phyloP scores from a whole-genome alignment of 2,888 invertebrate species.

The Germaria angustata region DNA sequence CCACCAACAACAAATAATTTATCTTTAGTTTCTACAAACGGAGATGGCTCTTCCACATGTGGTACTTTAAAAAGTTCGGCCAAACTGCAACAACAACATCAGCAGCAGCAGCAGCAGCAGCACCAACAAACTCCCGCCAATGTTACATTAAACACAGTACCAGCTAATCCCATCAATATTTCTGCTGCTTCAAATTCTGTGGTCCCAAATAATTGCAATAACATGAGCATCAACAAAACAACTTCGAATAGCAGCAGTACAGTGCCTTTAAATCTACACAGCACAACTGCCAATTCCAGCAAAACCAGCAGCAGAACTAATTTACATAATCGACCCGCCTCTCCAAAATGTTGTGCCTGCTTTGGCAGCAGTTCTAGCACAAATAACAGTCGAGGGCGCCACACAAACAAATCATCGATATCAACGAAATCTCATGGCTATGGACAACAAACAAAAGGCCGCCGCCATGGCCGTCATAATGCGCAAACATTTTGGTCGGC shows the following conservation, averaged over 20 bases:
- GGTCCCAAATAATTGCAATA: constrained; percentile 62
- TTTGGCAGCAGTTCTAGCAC: constrained; percentile 64
- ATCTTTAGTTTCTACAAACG: constrained; percentile 49
- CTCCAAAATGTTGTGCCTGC: constrained; percentile 68
- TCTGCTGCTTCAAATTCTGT: constrained; percentile 57
- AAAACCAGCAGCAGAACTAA: constrained; percentile 69
- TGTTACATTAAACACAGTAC: constrained; percentile 39
- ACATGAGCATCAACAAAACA: constrained; percentile 52
- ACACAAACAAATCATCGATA: constrained; percentile 60
- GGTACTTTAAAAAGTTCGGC: constrained; percentile 75
- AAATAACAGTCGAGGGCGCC: constrained; percentile 58
- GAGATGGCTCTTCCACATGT: constrained; percentile 67
- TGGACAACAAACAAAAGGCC: constrained; percentile 69
- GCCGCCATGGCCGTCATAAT: constrained; percentile 69
- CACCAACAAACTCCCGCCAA: constrained; percentile 58
- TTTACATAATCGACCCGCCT: constrained; percentile 67
- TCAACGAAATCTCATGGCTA: constrained; percentile 65
- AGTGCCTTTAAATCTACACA: constrained; percentile 65
- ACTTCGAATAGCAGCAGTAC: constrained; percentile 64
- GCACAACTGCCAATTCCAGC: constrained; percentile 66
- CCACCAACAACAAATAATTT: constrained; percentile 58
- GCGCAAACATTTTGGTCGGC: constrained; percentile 82
- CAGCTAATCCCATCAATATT: constrained; percentile 43
- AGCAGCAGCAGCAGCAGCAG: constrained; percentile 46
- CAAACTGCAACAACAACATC: constrained; percentile 66